Percentiles rank a stretch among this genome's conserved stretches.
These are phyloP conservation scores for Apteryx mantelli DNA, from an alignment of 2,113 vertebrate species.

Conservation along the genomic window DNA sequence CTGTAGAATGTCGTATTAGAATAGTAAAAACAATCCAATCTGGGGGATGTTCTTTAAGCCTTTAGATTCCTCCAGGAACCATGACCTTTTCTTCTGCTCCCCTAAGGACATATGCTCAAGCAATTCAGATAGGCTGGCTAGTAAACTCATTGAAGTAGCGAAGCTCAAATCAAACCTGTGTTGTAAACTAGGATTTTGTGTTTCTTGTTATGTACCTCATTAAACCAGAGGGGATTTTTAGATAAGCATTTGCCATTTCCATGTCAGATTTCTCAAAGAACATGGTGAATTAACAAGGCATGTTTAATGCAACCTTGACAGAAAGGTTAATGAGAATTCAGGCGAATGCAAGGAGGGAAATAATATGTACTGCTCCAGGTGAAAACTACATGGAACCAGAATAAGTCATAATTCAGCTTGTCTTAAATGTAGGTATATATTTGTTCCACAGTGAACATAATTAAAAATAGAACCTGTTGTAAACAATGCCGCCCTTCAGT, in stretches of 20 bases:
- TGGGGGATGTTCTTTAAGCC: neutral
- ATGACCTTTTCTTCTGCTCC: neutral
- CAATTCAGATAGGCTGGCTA: neutral
- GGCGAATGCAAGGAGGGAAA: constrained; percentile 11
- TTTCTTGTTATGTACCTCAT: neutral
- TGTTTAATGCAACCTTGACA: constrained; percentile 43
- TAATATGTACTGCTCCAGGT: neutral
- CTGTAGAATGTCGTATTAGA: neutral
- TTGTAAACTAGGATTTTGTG: neutral
- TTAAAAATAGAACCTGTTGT: neutral
- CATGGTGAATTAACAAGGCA: constrained; percentile 42
- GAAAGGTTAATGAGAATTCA: constrained; percentile 70
- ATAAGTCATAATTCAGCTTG: constrained; percentile 1
- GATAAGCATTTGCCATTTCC: constrained; percentile 51
- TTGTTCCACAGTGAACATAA: neutral
- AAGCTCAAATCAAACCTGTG: neutral
- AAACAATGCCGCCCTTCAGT: neutral
- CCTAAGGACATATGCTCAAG: neutral
- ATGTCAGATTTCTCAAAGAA: constrained; percentile 53
- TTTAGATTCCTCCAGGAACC: neutral
- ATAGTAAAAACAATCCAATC: neutral
- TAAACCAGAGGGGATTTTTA: neutral
- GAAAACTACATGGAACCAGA: constrained; percentile 11
- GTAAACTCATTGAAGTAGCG: neutral
- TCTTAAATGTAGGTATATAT: neutral